Evolutionary conservation across 2,797 vertebrate genomes (phyloP), one percentile per base, ranked within the genome.

Genomic region (Mormyrus proboscirostris): DNA sequence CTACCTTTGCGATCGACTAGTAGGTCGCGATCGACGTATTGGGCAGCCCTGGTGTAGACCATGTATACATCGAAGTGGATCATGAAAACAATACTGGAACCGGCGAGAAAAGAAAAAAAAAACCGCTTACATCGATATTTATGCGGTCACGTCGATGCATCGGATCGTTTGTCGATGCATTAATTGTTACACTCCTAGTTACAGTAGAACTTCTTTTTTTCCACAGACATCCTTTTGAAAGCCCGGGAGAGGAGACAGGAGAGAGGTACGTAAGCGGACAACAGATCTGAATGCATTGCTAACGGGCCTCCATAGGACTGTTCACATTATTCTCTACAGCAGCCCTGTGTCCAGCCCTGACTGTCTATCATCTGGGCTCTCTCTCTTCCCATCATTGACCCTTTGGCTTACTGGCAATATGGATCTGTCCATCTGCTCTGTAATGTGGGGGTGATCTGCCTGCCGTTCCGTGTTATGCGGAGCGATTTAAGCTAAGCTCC

Each of bases 191-290:
- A 29, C 29, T 1, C 29, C 29, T 29, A 29, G 29, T 29, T 29
- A 29, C 29, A 29, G 29, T 29, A 41, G 6, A 51, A 69, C 47
- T 44, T 79, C 19, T 44, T 91, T 87, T 88, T 25, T 65, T 65
- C 91, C 89, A 44, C 90, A 97, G 96, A 95, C 92, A 96, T 96
- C 89, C 92, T 97, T 51, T 76, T 93, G 88, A 96, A 95, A 88
- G 92, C 94, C 69, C 95, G 93, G 89, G 69, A 91, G 88, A 96
- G 93, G 65, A 95, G 96, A 94, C 94, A 94, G 91, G 92, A 94
- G 92, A 96, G 95, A 95, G 95, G 95, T 97, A 93, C 92, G 94
- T 51, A 41, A 89, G 44, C 87, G 59, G 10, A 50, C 88, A 55
- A 44, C 83, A 90, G 41, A 50, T 84, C 82, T 92, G 91, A 85